Conservation (phyloP, 2,113 vertebrate species). For the Actinemys pallida region DNA sequence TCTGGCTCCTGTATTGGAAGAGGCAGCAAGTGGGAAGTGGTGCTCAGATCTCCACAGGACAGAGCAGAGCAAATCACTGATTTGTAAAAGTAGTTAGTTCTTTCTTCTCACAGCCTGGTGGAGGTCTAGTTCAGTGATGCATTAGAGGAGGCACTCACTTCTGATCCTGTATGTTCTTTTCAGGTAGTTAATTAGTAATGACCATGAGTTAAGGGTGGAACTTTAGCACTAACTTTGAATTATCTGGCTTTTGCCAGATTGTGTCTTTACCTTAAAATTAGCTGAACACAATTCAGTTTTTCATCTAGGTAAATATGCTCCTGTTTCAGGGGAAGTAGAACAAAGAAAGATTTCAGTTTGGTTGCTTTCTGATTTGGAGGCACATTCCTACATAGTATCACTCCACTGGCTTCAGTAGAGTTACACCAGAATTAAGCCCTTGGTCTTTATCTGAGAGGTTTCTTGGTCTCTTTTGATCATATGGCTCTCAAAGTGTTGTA, state of each 20-base stretch:
- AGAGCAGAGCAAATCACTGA: background rate
- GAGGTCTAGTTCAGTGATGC: constrained; percentile 1
- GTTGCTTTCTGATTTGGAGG: background rate
- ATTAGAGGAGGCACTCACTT: background rate
- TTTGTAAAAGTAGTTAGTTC: background rate
- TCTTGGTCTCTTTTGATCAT: background rate
- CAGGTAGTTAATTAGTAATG: background rate
- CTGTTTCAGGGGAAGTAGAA: background rate
- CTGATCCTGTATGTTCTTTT: background rate
- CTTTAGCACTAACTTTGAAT: background rate
- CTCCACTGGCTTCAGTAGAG: too few relatives aligned
- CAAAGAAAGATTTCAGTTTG: background rate
- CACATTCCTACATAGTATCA: background rate
- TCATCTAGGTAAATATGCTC: background rate
- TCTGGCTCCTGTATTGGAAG: background rate
- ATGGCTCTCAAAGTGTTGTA: background rate
- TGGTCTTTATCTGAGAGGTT: background rate
- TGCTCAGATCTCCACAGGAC: background rate
- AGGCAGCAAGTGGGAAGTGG: background rate
- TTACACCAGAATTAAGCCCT: background rate
- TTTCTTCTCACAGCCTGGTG: background rate
- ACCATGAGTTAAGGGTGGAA: background rate
- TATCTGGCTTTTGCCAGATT: background rate
- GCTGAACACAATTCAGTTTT: background rate
- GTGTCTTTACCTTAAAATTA: background rate